phyloP scores from a whole-genome alignment of 2,888 invertebrate species.

The Caenorhabditis uteleia region DNA sequence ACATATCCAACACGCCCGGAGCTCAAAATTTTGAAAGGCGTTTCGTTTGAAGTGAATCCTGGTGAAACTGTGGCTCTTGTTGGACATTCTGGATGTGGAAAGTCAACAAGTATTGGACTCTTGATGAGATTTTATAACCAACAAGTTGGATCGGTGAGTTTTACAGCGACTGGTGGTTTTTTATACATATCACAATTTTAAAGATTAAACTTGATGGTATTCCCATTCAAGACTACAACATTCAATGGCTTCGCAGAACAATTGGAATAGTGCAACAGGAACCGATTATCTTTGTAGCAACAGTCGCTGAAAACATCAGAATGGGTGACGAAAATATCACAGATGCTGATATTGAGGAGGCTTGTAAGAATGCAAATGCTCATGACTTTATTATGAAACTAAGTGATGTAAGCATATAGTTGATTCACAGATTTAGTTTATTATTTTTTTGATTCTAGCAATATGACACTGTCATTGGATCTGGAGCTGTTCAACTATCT shows the following conservation, averaged over 20 bases:
- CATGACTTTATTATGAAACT: conserved; percentile 71
- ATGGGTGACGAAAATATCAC: conserved; percentile 70
- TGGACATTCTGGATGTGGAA: conserved; percentile 64
- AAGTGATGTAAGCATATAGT: conserved; percentile 56
- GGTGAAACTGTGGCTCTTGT: conserved; percentile 61
- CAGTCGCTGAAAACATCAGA: conserved; percentile 69
- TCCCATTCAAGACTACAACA: conserved; percentile 59
- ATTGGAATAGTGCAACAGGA: conserved; percentile 72
- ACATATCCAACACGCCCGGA: conserved; percentile 71
- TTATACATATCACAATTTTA: conserved; percentile 1
- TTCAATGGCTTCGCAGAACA: conserved; percentile 69
- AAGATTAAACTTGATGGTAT: conserved; percentile 71
- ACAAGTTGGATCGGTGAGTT: conserved; percentile 45
- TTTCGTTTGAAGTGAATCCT: conserved; percentile 50
- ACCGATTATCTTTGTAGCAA: conserved; percentile 71
- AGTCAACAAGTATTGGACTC: conserved; percentile 57
- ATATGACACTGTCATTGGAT: conserved; percentile 44
- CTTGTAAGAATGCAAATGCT: conserved; percentile 69
- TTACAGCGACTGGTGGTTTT: not conserved
- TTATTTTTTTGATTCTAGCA: no score
- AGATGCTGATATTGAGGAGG: conserved; percentile 52
- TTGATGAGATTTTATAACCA: conserved; percentile 60
- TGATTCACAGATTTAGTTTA: not conserved
- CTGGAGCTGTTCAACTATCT: conserved; percentile 47
- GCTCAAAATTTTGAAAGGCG: conserved; percentile 62